phyloP scores from a whole-genome alignment of 2,797 vertebrate species.

The Poliocrania exsul region DNA sequence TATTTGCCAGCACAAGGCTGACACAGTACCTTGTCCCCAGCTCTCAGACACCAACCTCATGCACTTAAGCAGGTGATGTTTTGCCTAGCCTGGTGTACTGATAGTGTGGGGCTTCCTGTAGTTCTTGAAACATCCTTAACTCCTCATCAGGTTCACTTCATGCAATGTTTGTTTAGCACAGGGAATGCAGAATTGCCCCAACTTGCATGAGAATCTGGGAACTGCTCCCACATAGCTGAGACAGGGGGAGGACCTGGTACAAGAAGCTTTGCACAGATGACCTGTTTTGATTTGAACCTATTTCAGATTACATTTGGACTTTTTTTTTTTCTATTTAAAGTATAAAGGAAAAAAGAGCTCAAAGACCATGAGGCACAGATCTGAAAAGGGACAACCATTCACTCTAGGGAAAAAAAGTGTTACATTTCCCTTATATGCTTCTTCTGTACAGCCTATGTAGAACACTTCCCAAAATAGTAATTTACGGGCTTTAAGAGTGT shows the following conservation, averaged over 20 bases:
- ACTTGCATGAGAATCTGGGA: slow-evolving; percentile 14
- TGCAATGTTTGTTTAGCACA: background rate
- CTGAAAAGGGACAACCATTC: background rate
- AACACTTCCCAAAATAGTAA: background rate
- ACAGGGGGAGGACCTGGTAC: background rate
- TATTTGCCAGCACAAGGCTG: background rate
- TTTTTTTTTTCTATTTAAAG: background rate
- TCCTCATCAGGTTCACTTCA: background rate
- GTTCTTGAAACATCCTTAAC: background rate
- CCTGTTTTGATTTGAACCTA: background rate
- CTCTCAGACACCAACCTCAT: background rate
- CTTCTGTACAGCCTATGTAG: background rate
- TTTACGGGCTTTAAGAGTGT: background rate
- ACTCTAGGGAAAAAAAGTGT: background rate
- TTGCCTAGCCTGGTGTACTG: background rate
- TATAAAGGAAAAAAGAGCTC: background rate
- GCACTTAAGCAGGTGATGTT: background rate
- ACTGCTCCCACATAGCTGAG: slow-evolving; percentile 6
- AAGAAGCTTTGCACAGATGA: background rate
- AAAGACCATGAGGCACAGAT: background rate
- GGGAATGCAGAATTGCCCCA: slow-evolving; percentile 23
- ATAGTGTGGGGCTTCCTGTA: background rate
- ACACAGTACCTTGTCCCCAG: background rate
- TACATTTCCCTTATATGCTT: background rate
- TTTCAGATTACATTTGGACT: background rate